Evolutionary conservation across 2,888 invertebrate genomes (phyloP).

Genomic region (Eumerus sabulonum): DNA sequence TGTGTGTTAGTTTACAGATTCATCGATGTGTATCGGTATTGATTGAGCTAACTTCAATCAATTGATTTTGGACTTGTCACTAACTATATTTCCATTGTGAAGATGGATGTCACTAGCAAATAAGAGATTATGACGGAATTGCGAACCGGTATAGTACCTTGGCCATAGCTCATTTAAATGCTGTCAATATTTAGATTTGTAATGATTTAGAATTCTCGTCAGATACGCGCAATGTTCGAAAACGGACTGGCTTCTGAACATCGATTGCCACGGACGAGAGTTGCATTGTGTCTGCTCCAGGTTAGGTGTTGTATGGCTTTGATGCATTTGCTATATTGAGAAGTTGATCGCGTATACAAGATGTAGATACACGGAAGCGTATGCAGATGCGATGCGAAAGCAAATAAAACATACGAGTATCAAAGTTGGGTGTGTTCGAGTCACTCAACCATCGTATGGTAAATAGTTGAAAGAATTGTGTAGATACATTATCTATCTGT

Average conservation of each 20-base stretch:
- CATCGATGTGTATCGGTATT: conserved; percentile 24
- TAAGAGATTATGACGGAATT: conserved; percentile 44
- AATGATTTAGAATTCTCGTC: conserved; percentile 48
- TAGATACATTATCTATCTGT: not conserved
- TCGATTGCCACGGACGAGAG: not conserved
- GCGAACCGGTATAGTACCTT: conserved; percentile 9
- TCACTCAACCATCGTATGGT: not conserved
- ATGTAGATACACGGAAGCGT: conserved; percentile 1
- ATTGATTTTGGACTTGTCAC: conserved; percentile 42
- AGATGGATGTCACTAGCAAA: conserved; percentile 25
- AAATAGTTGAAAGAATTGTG: not conserved
- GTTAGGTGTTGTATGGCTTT: not conserved
- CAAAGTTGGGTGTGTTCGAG: conserved; percentile 1
- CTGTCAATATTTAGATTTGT: conserved; percentile 56
- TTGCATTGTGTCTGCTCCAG: not conserved
- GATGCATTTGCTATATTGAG: not conserved
- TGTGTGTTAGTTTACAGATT: not conserved
- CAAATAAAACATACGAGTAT: conserved; percentile 1
- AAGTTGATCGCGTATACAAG: not conserved
- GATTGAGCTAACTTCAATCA: conserved; percentile 38
- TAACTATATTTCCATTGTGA: conserved; percentile 17
- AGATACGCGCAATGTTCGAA: conserved; percentile 13
- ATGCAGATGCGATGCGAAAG: not conserved
- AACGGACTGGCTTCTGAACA: not conserved
- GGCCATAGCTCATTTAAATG: conserved; percentile 51